Conservation (phyloP, 1,140 invertebrate species). For the Lucilia sericata region DNA sequence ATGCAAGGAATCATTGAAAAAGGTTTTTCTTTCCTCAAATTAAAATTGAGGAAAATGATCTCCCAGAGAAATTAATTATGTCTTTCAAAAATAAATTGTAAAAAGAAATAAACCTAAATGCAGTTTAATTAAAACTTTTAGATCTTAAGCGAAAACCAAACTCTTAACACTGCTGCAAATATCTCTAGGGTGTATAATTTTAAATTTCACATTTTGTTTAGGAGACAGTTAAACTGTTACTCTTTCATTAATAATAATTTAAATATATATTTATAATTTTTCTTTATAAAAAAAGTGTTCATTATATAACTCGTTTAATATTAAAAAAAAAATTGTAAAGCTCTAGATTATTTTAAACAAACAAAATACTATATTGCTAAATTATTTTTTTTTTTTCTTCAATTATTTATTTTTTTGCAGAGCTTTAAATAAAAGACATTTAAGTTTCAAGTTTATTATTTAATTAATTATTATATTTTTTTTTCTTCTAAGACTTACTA, state of each 20-base stretch:
- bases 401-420: background rate
- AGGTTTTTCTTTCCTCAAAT: no score
- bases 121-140: no score
- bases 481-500: background rate
- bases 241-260: background rate
- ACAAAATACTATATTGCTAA: background rate
- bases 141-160: no score
- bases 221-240: background rate
- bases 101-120: no score
- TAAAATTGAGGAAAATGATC: no score
- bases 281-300: background rate
- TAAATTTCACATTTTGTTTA: background rate
- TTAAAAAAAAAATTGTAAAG: background rate
- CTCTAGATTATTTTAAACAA: background rate
- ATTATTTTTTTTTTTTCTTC: background rate
- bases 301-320: background rate
- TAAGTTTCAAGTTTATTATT: background rate
- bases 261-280: background rate
- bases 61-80: no score
- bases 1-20: no score
- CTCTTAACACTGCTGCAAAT: no score
- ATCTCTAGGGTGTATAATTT: background rate
- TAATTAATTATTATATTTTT: background rate
- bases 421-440: constrained; percentile 9
- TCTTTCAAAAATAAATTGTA: no score